phyloP scores from a whole-genome alignment of 2,888 invertebrate genomes.

The Archips crataeganus region DNA sequence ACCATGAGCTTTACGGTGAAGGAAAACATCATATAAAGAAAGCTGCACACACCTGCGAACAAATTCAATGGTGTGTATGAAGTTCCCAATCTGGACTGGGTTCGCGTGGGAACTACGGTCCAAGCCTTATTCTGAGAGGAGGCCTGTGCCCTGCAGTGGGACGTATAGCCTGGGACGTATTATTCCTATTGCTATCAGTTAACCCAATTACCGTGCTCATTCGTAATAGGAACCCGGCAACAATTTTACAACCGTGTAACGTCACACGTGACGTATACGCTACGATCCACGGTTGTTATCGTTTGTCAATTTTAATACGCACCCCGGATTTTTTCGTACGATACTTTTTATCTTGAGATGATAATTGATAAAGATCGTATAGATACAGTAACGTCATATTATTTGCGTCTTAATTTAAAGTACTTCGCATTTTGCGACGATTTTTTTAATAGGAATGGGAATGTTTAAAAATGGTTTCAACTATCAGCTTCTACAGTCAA shows the following conservation, averaged over 20 bases:
- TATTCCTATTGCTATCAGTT: not conserved
- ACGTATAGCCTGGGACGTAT: no score
- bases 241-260: constrained; percentile 1
- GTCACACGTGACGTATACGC: constrained; percentile 5
- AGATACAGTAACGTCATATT: not conserved
- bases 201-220: not conserved
- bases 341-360: constrained; percentile 1
- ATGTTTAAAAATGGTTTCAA: no score
- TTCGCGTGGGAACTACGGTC: no score
- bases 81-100: no score
- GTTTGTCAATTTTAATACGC: not conserved
- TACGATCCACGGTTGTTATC: constrained; percentile 7
- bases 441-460: not conserved
- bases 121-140: no score
- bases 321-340: not conserved
- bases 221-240: not conserved
- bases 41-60: no score
- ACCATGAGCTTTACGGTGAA: no score
- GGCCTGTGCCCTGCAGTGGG: no score
- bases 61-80: no score
- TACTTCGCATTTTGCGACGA: not conserved
- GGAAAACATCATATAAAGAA: no score
- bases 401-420: constrained; percentile 1
- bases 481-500: no score
- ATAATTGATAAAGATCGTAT: constrained; percentile 3